phyloP scores from a whole-genome alignment of 2,888 invertebrate genomes.

The Exocentrus adspersus region DNA sequence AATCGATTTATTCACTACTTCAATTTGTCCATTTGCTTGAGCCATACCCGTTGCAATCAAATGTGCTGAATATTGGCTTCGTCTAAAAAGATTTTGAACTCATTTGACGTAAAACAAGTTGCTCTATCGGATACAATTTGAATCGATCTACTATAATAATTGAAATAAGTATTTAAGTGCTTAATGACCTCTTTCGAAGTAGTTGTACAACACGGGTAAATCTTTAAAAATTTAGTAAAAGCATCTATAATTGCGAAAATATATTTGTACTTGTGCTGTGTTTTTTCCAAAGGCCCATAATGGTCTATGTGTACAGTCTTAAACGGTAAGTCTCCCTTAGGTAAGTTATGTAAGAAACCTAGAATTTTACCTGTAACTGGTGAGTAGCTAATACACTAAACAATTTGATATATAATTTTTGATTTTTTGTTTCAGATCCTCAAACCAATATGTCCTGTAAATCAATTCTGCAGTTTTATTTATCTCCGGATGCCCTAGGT shows the following conservation, averaged over 20 bases:
- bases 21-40: constrained; percentile 52
- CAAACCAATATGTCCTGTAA: constrained; percentile 10
- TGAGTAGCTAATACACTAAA: constrained; percentile 31
- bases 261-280: too few relatives aligned
- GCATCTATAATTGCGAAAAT: constrained; percentile 41
- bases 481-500: constrained; percentile 12
- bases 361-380: too few relatives aligned
- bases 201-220: constrained; percentile 44
- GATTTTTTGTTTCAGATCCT: constrained; percentile 3
- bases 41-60: constrained; percentile 48
- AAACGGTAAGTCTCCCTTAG: too few relatives aligned
- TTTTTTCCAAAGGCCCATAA: too few relatives aligned
- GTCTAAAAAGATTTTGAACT: constrained; percentile 39
- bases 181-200: constrained; percentile 38
- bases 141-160: constrained; percentile 40
- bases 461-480: constrained; percentile 13
- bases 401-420: constrained; percentile 29
- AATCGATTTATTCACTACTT: constrained; percentile 42
- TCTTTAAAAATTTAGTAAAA: constrained; percentile 49
- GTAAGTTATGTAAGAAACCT: too few relatives aligned
- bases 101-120: constrained; percentile 44
- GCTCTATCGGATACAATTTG: constrained; percentile 48
- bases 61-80: constrained; percentile 21
- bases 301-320: too few relatives aligned
- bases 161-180: constrained; percentile 44